A percentile compares a stretch with the other conserved stretches of the same genome.
phyloP scores from a whole-genome alignment of 2,797 vertebrate species.

The Nannoperca obscura region DNA sequence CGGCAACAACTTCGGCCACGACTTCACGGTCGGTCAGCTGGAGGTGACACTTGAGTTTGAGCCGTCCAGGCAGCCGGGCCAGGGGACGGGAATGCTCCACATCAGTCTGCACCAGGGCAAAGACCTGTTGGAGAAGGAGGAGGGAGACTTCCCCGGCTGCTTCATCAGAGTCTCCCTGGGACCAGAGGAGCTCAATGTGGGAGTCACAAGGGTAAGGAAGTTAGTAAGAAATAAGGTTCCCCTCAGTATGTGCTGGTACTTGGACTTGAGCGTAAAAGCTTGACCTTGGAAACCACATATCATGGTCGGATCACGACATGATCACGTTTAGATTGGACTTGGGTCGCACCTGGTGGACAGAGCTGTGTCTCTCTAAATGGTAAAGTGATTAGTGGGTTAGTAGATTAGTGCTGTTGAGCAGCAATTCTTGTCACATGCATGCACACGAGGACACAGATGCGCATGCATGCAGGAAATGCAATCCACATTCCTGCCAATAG shows the following conservation, averaged over 20 bases:
- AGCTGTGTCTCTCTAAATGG: neutral
- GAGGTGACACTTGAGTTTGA: constrained; percentile 94
- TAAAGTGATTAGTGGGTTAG: neutral
- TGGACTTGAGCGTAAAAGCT: neutral
- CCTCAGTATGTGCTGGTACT: neutral
- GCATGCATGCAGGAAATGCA: neutral
- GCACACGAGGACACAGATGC: neutral
- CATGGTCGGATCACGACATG: no score
- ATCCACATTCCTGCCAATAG: no score
- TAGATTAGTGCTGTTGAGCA: no score
- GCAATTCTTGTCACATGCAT: neutral
- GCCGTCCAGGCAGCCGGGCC: constrained; percentile 67
- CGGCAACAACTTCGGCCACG: constrained; percentile 96
- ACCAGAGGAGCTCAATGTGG: constrained; percentile 92
- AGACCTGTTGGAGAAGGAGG: constrained; percentile 96
- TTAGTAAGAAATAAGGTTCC: neutral
- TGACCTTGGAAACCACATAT: neutral
- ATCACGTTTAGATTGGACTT: neutral
- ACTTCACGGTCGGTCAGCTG: constrained; percentile 95
- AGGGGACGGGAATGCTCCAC: constrained; percentile 79
- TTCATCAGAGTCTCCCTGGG: constrained; percentile 94
- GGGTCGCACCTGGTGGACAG: neutral
- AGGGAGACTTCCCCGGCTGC: constrained; percentile 93
- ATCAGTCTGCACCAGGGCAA: constrained; percentile 95
- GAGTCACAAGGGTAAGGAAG: constrained; percentile 90